Evolutionary conservation across 2,797 vertebrate species (phyloP).

Genomic region (Clamator glandarius): DNA sequence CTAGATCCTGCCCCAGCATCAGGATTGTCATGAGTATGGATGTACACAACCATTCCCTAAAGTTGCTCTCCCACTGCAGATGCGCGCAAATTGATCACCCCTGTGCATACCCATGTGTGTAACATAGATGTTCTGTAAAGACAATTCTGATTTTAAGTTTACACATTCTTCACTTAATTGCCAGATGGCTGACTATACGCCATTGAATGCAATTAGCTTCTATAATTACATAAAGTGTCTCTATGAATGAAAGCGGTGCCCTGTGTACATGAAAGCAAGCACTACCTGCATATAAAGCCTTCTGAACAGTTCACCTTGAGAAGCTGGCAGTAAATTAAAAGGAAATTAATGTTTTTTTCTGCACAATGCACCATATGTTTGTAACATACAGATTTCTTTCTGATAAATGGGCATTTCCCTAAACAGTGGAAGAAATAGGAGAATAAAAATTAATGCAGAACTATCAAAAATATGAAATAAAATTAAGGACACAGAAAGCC

Average conservation of each 20-base stretch:
- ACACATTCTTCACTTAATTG: not conserved
- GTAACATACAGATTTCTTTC: not conserved
- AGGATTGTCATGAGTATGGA: too few relatives aligned
- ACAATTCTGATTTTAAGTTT: not conserved
- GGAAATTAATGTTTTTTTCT: not conserved
- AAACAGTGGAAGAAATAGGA: not conserved
- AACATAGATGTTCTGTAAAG: not conserved
- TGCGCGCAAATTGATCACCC: too few relatives aligned
- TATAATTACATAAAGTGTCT: not conserved
- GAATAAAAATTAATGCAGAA: not conserved
- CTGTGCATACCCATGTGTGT: not conserved
- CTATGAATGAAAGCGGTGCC: not conserved
- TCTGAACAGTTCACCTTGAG: not conserved
- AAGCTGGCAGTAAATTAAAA: not conserved
- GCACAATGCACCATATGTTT: not conserved
- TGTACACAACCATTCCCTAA: too few relatives aligned
- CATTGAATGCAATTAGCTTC: not conserved
- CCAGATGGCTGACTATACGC: not conserved
- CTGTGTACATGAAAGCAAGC: not conserved
- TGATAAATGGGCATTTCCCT: not conserved
- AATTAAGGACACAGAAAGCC: not conserved
- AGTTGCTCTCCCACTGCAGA: too few relatives aligned
- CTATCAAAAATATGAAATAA: not conserved
- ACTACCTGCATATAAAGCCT: not conserved
- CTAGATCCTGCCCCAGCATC: too few relatives aligned